Base-by-base conservation (phyloP, 2,797 vertebrate species). In the Propithecus deckenii region DNA sequence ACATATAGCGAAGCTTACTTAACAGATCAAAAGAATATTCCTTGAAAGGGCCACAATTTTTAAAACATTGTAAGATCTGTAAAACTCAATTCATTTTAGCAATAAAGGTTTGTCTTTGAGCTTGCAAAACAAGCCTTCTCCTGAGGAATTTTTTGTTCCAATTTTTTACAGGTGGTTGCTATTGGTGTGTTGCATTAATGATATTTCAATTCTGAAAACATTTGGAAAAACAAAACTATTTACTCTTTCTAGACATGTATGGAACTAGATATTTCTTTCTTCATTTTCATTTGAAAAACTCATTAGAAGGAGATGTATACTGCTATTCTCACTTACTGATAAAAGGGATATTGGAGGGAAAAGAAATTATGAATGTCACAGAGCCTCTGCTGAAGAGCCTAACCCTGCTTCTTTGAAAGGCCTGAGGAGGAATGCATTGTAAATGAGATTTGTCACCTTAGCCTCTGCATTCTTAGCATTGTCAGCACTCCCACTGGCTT, bases 261-360 rank as follows among this genome's bases (percentile, higher is more conserved):
- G 10, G 48, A 75, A 41, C 35, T 65, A 4, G 55, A 72, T 13
- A 12, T 81, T 89, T 50, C 12, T 90, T 91, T 79, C 52, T 75
- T 91, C 52, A n/a, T 79, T 96, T 97, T 83, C 25, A 65, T 87
- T 92, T 95, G 32, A 91, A 86, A 92, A 90, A 85, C 22, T 92
- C 48, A 79, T 76, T 35, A 71, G 41, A 41, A 50, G 48, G 55
- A 84, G 20, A 75, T 48, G 28, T 8, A 43, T 35, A 79, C 71
- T 94, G n/a, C 38, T 76, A 48, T 94, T 93, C 30, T 85, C 94
- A 85, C 52, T 92, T 92, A 43, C 75, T 76, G 38, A 84, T 90
- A 63, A 86, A 76, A 80, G 32, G 46, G 4, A 71, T 87, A 61
- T 92, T 67, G 78, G 71, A 92, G 52, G n/a, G 59, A 92, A 94